phyloP scores from a whole-genome alignment of 2,113 vertebrate species.

The Bombycilla garrulus region DNA sequence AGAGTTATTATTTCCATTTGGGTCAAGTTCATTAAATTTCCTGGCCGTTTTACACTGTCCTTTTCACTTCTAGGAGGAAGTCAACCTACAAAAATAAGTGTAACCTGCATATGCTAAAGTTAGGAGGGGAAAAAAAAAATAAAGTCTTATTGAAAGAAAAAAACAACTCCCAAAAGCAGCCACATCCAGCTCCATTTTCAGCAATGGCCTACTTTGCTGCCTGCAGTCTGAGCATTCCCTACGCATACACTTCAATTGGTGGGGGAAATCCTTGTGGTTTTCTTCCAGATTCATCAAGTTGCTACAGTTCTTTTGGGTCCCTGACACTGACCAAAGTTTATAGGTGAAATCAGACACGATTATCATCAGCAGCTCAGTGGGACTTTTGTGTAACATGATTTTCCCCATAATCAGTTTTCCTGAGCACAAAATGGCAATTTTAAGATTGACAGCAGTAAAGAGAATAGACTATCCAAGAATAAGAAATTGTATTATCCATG shows the following conservation, averaged over 20 bases:
- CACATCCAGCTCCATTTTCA: not conserved
- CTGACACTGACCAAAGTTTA: not conserved
- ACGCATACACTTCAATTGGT: accelerated
- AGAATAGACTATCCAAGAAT: not conserved
- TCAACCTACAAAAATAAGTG: not conserved
- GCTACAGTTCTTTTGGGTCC: not conserved
- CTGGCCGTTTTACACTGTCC: not conserved
- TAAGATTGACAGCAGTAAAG: not conserved
- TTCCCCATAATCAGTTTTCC: not conserved
- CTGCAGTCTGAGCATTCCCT: not conserved
- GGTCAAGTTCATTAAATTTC: not conserved
- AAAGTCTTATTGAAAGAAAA: not conserved
- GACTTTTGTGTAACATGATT: not conserved
- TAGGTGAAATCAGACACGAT: not conserved
- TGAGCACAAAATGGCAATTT: not conserved
- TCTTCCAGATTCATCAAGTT: not conserved
- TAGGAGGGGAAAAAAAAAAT: not conserved
- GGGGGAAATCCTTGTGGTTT: not conserved
- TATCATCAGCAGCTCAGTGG: not conserved
- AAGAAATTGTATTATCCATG: not conserved
- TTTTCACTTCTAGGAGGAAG: not conserved
- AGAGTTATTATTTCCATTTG: not conserved
- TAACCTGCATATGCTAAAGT: not conserved
- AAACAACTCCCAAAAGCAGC: not conserved
- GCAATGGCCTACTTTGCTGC: not conserved